These are phyloP conservation scores for Rhagium mordax DNA, from an alignment of 2,888 invertebrate species.

Conservation along the genomic window DNA sequence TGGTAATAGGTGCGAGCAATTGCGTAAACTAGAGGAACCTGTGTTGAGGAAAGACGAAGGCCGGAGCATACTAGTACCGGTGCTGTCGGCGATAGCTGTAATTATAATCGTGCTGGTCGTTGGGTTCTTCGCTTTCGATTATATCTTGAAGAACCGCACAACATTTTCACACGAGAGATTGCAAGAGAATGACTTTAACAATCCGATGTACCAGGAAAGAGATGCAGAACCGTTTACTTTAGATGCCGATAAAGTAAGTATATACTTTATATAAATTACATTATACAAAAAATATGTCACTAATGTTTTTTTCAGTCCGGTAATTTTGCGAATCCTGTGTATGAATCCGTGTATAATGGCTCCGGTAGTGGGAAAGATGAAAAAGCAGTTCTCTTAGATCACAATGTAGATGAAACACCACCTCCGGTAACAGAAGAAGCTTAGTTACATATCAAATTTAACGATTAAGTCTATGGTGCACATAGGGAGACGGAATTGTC, in stretches of 20 bases:
- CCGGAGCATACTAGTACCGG: slow-evolving; percentile 55
- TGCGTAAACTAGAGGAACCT: slow-evolving; percentile 47
- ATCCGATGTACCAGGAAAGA: slow-evolving; percentile 89
- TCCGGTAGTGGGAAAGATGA: slow-evolving; percentile 69
- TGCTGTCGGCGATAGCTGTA: slow-evolving; percentile 56
- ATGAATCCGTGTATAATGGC: slow-evolving; percentile 84
- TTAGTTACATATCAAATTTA: slow-evolving; percentile 59
- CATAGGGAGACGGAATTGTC: not conserved
- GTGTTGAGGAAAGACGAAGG: slow-evolving; percentile 67
- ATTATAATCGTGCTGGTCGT: slow-evolving; percentile 58
- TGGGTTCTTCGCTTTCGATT: slow-evolving; percentile 60
- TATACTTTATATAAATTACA: not conserved
- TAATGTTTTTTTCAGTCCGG: slow-evolving; percentile 70
- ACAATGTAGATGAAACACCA: slow-evolving; percentile 72
- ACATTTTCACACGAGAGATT: slow-evolving; percentile 86
- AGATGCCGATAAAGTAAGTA: slow-evolving; percentile 76
- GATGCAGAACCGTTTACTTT: slow-evolving; percentile 75
- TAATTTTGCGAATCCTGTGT: slow-evolving; percentile 90
- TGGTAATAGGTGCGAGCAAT: slow-evolving; percentile 59
- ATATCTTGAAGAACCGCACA: slow-evolving; percentile 59
- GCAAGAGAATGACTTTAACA: slow-evolving; percentile 86
- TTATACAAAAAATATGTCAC: not conserved
- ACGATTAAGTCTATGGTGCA: not conserved
- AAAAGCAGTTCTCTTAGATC: slow-evolving; percentile 73
- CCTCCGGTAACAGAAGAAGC: slow-evolving; percentile 63